Evolutionary conservation across 2,113 vertebrate species (phyloP).

Genomic region (Pao palembangensis): DNA sequence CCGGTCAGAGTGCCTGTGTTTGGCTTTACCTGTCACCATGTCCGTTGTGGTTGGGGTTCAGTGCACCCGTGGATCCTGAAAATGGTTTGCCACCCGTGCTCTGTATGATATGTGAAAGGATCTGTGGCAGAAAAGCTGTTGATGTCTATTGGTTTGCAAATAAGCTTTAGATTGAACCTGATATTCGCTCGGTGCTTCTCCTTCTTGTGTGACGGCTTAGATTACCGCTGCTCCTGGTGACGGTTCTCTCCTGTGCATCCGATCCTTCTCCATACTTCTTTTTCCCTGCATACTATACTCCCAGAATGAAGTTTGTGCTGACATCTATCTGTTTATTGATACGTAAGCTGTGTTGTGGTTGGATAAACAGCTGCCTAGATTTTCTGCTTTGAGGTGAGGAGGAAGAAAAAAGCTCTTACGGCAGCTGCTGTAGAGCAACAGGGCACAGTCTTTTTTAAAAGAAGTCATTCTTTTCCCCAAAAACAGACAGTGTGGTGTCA

Average conservation of each 20-base stretch:
- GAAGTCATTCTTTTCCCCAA: no score
- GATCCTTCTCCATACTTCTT: neutral
- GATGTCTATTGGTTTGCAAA: constrained; percentile 9
- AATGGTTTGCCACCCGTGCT: neutral
- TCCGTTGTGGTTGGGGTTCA: neutral
- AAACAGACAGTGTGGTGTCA: no score
- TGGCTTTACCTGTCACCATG: neutral
- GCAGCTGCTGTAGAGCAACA: constrained; percentile 15
- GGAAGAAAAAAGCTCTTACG: constrained; percentile 42
- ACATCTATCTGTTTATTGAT: constrained; percentile 36
- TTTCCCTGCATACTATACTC: constrained; percentile 6
- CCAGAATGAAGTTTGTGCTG: constrained; percentile 34
- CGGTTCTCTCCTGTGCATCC: constrained; percentile 11
- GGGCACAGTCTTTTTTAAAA: no score
- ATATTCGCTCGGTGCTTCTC: constrained; percentile 7
- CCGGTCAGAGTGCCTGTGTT: neutral
- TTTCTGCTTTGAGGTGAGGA: constrained; percentile 43
- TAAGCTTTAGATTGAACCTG: constrained; percentile 11
- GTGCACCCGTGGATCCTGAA: neutral
- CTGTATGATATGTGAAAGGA: neutral
- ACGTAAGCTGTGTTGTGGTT: constrained; percentile 30
- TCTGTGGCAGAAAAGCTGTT: neutral
- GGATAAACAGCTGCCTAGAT: constrained; percentile 48
- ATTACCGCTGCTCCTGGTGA: neutral
- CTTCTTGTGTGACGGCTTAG: constrained; percentile 2